phyloP scores from a whole-genome alignment of 53 echinoderm and acorn worm genomes.

The Echinometra lucunter region DNA sequence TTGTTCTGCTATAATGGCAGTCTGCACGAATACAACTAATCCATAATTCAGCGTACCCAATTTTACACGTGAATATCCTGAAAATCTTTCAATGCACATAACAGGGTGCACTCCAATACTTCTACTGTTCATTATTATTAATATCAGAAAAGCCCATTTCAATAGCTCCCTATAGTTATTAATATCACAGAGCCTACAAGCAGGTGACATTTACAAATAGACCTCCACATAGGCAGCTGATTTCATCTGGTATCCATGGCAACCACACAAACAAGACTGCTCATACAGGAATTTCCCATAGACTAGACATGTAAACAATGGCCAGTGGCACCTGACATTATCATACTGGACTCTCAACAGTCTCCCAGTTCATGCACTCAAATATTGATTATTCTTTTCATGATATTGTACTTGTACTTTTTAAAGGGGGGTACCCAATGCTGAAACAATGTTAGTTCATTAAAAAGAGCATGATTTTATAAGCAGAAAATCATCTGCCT shows the following conservation, averaged over 20 bases:
- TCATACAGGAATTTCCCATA: slow-evolving; percentile 13
- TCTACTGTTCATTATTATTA: neutral
- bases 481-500: too few species aligned
- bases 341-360: neutral
- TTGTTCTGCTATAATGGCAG: neutral
- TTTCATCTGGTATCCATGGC: slow-evolving; percentile 33
- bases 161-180: neutral
- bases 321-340: neutral
- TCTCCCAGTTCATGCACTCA: neutral
- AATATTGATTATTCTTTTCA: slow-evolving; percentile 10
- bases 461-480: too few species aligned
- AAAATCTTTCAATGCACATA: too few species aligned
- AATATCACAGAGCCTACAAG: neutral
- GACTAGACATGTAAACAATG: neutral
- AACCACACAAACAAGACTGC: neutral
- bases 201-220: slow-evolving; percentile 35
- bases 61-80: neutral
- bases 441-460: too few species aligned
- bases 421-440: too few species aligned
- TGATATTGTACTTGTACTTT: neutral
- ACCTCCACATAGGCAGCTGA: slow-evolving; percentile 40
- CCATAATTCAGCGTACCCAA: neutral
- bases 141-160: neutral
- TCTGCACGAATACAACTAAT: neutral
- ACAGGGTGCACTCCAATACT: too few species aligned